Percentiles rank a stretch among this genome's conserved stretches.
Conservation (phyloP, 2,888 invertebrate species). For the Tipula vernalis region DNA sequence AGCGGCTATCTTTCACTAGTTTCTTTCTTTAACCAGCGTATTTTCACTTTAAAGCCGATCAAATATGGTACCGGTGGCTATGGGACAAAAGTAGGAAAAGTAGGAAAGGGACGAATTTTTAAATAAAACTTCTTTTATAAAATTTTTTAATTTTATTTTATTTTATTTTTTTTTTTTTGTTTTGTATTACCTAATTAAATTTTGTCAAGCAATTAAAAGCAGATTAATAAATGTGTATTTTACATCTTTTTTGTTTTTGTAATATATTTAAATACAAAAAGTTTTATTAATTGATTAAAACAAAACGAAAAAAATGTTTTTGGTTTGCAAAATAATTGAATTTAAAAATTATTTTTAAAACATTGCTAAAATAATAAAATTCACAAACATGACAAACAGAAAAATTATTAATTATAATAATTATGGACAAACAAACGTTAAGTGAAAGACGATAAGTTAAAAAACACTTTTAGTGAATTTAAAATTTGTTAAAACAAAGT, state of each 20-base stretch:
- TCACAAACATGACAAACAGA: background rate
- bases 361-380: background rate
- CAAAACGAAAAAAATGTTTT: background rate
- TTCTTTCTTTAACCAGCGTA: too few species aligned
- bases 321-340: background rate
- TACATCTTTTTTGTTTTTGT: background rate
- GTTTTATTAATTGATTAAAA: background rate
- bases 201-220: background rate
- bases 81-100: too few species aligned
- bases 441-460: background rate
- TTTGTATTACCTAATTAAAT: background rate
- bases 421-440: background rate
- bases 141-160: background rate
- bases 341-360: background rate
- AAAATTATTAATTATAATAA: background rate
- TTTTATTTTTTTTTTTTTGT: background rate
- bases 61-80: too few species aligned
- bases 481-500: background rate
- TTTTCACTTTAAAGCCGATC: too few species aligned
- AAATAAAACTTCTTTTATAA: background rate
- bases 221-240: background rate
- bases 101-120: too few species aligned
- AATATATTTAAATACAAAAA: background rate
- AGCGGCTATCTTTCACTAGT: too few species aligned
- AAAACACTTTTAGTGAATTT: background rate